These are phyloP conservation scores for Abrostola triplasia DNA, from an alignment of 2,888 invertebrate species.

Conservation along the genomic window DNA sequence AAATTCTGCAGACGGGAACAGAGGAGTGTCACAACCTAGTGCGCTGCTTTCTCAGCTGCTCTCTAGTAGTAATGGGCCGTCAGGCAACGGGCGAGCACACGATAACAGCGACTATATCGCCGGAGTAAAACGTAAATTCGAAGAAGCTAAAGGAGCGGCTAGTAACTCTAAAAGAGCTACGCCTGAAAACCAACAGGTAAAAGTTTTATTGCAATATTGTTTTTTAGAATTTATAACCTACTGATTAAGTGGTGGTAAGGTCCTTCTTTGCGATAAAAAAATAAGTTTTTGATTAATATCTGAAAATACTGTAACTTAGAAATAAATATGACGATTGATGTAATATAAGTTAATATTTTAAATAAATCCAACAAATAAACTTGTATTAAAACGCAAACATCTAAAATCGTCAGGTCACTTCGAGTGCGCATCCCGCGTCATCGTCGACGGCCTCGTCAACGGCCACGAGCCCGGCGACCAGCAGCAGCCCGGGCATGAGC, in stretches of 20 bases:
- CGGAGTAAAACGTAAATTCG: slow-evolving; percentile 81
- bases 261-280: too few relatives aligned
- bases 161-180: slow-evolving; percentile 88
- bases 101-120: slow-evolving; percentile 75
- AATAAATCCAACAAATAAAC: neutral
- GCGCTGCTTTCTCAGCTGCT: slow-evolving; percentile 87
- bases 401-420: slow-evolving; percentile 83
- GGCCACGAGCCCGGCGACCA: slow-evolving; percentile 49
- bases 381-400: neutral
- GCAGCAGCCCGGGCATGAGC: slow-evolving; percentile 82
- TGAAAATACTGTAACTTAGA: too few relatives aligned
- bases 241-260: too few relatives aligned
- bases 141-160: slow-evolving; percentile 89
- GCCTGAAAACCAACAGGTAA: slow-evolving; percentile 85
- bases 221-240: too few relatives aligned
- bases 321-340: too few relatives aligned
- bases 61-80: slow-evolving; percentile 77
- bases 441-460: slow-evolving; percentile 76
- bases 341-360: neutral
- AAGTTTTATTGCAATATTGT: neutral
- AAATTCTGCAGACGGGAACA: slow-evolving; percentile 68
- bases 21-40: slow-evolving; percentile 79
- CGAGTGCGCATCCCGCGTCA: slow-evolving; percentile 85
- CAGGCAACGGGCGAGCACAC: slow-evolving; percentile 74
- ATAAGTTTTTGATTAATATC: too few relatives aligned